Evolutionary conservation across 2,797 vertebrate species (phyloP), one percentile per base, ranked within the genome.

Genomic region (Sebastes iracundus): DNA sequence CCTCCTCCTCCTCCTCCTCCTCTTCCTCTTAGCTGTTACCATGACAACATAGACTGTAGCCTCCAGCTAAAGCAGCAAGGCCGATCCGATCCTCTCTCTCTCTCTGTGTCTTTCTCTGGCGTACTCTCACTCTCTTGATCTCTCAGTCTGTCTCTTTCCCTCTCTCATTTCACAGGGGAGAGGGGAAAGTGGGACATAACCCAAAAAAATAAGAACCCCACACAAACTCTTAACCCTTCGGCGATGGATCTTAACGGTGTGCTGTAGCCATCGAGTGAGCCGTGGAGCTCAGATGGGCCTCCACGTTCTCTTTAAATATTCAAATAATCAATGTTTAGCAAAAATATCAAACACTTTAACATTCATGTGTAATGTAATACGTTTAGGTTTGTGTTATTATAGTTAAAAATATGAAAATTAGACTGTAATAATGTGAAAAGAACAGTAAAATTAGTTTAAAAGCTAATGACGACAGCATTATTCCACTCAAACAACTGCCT

Each of bases 31-130:
- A 53, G 60, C 89, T 55, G 95, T 96, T 95, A 92, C 95, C 95
- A 96, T 96, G 95, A 94, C 95, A 92, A 96, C 96, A 84, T 72
- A 80, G 88, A 81, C 87, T 62, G 79, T 87, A 86, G 93, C 90
- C 94, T 93, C 90, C 85, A 92, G 94, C 93, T 87, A 87, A 83
- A 89, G 78, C 90, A 88, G 89, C 87, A 63, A 88, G 83, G 86
- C 87, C 70, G 81, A 88, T 85, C 70, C 30, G 30, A 85, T 88
- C 88, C 85, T 59, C 72, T 67, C 27, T 38, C 72, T 60, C 20
- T 53, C 72, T 60, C 16, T 66, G 79, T 7, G 20, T 59, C 46
- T 35, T 28, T 79, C 82, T 75, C 88, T 83, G 78, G 83, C 80
- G 46, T 49, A 18, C 79, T 80, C 87, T 72, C 28, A 9, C 80